Conservation (phyloP, 2,113 vertebrate species). For the Baryphthengus martii region DNA sequence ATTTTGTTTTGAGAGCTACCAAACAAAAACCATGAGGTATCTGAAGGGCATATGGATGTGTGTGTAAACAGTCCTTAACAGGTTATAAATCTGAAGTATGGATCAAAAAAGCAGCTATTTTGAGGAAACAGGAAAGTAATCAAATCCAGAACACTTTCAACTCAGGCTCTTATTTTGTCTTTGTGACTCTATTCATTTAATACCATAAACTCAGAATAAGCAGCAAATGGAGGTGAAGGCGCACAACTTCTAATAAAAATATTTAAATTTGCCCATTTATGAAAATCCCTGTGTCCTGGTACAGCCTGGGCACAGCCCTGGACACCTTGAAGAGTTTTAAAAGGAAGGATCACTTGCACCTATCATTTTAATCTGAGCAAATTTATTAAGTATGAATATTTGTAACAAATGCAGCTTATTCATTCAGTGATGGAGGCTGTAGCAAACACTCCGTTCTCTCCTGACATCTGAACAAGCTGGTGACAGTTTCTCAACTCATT, state of each 20-base stretch:
- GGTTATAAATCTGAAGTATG: not conserved
- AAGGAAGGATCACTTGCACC: not conserved
- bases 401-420: not conserved
- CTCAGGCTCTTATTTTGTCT: not conserved
- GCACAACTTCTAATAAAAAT: not conserved
- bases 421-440: not conserved
- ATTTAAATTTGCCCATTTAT: not conserved
- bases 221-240: not conserved
- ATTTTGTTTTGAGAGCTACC: not conserved
- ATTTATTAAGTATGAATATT: not conserved
- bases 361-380: not conserved
- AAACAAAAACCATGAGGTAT: not conserved
- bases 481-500: not conserved
- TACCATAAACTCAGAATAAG: not conserved
- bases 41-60: fast-evolving
- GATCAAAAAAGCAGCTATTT: not conserved
- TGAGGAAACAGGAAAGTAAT: not conserved
- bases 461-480: not conserved
- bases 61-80: not conserved
- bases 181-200: not conserved
- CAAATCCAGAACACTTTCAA: not conserved
- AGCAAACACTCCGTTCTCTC: not conserved
- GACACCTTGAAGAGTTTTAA: too few species aligned
- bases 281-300: not conserved
- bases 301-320: not conserved